These are phyloP conservation scores for Drosophila paranaensis DNA, from an alignment of 2,888 invertebrate species.

Conservation along the genomic window DNA sequence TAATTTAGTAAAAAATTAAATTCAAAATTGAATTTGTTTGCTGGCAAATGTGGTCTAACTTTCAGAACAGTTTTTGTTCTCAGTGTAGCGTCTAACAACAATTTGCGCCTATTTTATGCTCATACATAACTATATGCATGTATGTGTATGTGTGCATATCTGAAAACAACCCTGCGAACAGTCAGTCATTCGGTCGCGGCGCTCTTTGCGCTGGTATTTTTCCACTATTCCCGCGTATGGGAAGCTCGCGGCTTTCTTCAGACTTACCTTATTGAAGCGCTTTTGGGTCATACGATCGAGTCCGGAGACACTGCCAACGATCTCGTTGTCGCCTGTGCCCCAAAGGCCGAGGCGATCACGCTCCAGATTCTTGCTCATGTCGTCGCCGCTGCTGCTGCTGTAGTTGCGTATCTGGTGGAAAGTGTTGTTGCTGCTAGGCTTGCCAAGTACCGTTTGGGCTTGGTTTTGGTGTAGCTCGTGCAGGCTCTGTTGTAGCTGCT, in stretches of 20 bases:
- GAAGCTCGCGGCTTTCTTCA: slow-evolving; percentile 2
- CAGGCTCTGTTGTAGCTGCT: slow-evolving; percentile 59
- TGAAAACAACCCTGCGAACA: slow-evolving; percentile 51
- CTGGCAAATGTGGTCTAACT: not conserved
- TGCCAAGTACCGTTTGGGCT: slow-evolving; percentile 23
- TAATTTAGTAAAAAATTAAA: no score
- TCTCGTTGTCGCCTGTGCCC: slow-evolving; percentile 82
- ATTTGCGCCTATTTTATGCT: slow-evolving; percentile 27
- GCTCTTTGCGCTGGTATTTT: slow-evolving; percentile 62
- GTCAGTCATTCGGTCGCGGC: slow-evolving; percentile 4
- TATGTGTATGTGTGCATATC: slow-evolving; percentile 6
- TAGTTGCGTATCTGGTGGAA: slow-evolving; percentile 57
- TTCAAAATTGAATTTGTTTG: not conserved
- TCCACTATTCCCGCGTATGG: slow-evolving; percentile 51
- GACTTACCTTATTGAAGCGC: slow-evolving; percentile 83
- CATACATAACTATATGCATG: slow-evolving; percentile 5
- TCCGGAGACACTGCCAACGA: slow-evolving; percentile 80
- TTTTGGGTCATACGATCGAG: slow-evolving; percentile 79
- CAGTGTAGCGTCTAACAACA: slow-evolving; percentile 52
- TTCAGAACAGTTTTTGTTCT: not conserved
- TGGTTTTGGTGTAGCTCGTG: slow-evolving; percentile 53
- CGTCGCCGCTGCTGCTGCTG: slow-evolving; percentile 42
- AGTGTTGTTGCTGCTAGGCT: slow-evolving; percentile 18
- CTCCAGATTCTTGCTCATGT: slow-evolving; percentile 37
- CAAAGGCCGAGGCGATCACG: slow-evolving; percentile 83